Evolutionary conservation across 2,797 vertebrate species (phyloP).

Genomic region (Anguilla pacifica): DNA sequence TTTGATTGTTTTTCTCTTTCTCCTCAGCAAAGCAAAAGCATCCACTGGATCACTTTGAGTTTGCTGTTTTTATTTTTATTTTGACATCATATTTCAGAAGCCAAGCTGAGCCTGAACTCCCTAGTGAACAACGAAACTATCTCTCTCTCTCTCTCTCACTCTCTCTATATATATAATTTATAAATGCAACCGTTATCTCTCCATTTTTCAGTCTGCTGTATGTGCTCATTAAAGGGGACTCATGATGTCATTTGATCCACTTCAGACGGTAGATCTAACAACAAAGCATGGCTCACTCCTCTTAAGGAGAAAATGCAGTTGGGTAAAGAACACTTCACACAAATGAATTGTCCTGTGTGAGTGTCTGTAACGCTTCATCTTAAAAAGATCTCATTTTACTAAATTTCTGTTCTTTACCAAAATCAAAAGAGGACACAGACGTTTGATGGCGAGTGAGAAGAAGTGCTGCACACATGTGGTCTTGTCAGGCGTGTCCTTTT

Average conservation of each 20-base stretch:
- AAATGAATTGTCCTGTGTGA: neutral
- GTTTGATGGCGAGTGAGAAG: neutral
- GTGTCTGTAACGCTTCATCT: neutral
- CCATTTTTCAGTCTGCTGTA: neutral
- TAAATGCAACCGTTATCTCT: too few species aligned
- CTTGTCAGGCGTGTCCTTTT: neutral
- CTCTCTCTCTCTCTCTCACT: too few species aligned
- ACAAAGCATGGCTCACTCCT: neutral
- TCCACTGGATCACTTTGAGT: too few species aligned
- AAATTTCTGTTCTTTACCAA: neutral
- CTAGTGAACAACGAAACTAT: neutral
- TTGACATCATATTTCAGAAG: neutral
- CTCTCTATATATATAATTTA: too few species aligned
- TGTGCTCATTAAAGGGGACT: neutral
- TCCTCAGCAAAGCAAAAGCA: neutral
- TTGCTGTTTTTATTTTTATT: neutral
- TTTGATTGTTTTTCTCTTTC: neutral
- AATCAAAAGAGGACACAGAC: neutral
- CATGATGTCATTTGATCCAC: neutral
- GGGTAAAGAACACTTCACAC: neutral
- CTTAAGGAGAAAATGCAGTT: neutral
- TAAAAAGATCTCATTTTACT: neutral
- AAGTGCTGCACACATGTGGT: neutral
- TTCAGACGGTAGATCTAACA: neutral
- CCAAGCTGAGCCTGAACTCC: neutral